phyloP scores from a whole-genome alignment of 2,888 invertebrate species.

The Lomographa bimaculata region DNA sequence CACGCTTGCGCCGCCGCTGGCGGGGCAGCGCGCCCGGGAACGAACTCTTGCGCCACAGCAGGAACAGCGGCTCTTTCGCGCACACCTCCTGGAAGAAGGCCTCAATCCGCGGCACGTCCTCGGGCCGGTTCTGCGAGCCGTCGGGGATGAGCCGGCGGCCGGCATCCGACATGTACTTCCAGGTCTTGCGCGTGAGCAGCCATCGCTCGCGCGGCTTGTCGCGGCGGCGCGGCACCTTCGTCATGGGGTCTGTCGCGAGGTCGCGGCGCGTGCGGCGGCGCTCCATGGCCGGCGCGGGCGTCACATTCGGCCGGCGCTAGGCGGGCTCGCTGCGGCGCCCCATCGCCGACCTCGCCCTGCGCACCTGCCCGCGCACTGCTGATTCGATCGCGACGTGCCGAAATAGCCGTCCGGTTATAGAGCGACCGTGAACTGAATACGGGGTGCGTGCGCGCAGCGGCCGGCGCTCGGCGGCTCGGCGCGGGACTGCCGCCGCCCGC shows the following conservation, averaged over 20 bases:
- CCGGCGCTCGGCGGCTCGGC: slow-evolving; percentile 48
- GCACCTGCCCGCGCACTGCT: slow-evolving; percentile 75
- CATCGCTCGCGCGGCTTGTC: slow-evolving; percentile 90
- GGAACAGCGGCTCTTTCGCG: slow-evolving; percentile 89
- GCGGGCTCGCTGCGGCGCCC: slow-evolving; percentile 47
- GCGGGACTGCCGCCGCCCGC: slow-evolving; percentile 48
- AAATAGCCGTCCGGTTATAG: slow-evolving; percentile 79
- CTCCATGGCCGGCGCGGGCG: slow-evolving; percentile 65
- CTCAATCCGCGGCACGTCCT: slow-evolving; percentile 92
- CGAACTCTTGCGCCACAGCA: slow-evolving; percentile 92
- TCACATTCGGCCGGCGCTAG: slow-evolving; percentile 24
- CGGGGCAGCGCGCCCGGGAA: slow-evolving; percentile 89
- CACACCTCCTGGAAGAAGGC: slow-evolving; percentile 93
- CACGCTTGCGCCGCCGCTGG: slow-evolving; percentile 79
- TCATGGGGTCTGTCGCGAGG: slow-evolving; percentile 82
- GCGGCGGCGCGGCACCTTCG: slow-evolving; percentile 82
- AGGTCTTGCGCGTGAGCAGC: slow-evolving; percentile 94
- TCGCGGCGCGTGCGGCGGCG: slow-evolving; percentile 66
- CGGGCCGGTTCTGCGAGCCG: slow-evolving; percentile 87
- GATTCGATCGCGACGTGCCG: slow-evolving; percentile 74
- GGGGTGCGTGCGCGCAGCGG: slow-evolving; percentile 55
- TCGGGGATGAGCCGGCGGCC: slow-evolving; percentile 94
- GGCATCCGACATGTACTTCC: slow-evolving; percentile 96
- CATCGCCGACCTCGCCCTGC: slow-evolving; percentile 59
- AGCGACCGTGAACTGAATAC: slow-evolving; percentile 80